These are phyloP conservation scores for Sesia bembeciformis DNA, from an alignment of 2,888 invertebrate species.

Conservation along the genomic window DNA sequence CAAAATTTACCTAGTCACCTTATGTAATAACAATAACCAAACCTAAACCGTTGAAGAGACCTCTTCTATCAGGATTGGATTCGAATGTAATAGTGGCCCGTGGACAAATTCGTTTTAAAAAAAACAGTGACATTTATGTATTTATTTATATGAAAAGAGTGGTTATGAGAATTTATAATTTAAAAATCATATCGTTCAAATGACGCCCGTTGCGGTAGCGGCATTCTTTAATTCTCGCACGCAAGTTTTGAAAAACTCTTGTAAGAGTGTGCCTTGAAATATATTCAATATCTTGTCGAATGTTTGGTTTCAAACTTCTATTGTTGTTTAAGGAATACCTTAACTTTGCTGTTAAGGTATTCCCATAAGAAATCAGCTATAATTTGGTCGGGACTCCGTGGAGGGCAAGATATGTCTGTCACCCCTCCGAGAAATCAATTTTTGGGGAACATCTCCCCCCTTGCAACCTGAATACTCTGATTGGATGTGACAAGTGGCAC, in stretches of 20 bases:
- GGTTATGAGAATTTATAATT: neutral
- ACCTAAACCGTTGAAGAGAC: too few species aligned
- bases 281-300: neutral
- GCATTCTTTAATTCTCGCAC: neutral
- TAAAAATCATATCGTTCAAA: neutral
- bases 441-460: slow-evolving; percentile 13
- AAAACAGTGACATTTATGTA: neutral
- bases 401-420: slow-evolving; percentile 16
- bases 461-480: slow-evolving; percentile 15
- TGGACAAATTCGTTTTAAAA: neutral
- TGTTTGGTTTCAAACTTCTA: neutral
- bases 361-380: slow-evolving; percentile 15
- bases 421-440: slow-evolving; percentile 16
- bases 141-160: neutral
- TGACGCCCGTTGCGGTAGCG: neutral
- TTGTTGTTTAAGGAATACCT: too few species aligned
- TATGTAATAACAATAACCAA: too few species aligned
- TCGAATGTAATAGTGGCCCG: too few species aligned
- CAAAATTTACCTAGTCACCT: too few species aligned
- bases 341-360: slow-evolving; percentile 18
- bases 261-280: neutral
- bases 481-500: slow-evolving; percentile 17
- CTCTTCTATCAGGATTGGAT: too few species aligned
- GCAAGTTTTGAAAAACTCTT: neutral
- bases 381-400: slow-evolving; percentile 14